Conservation (phyloP, 2,888 invertebrate species). For the Dicranocentrus wangi region DNA sequence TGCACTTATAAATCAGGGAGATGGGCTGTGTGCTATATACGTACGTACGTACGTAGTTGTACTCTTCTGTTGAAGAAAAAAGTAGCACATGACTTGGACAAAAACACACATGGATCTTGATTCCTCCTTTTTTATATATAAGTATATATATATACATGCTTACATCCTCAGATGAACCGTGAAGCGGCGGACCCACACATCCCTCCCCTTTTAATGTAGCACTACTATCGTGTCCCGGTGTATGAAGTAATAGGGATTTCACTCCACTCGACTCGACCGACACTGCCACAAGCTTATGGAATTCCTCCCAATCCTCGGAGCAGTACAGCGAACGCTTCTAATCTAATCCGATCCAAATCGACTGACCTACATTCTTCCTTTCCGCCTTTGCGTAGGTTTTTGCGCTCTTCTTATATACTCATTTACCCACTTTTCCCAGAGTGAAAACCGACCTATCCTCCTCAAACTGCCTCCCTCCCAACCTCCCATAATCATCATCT, state of each 20-base stretch:
- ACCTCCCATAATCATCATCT: background rate
- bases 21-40: background rate
- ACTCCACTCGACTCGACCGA: background rate
- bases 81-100: background rate
- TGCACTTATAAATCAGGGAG: background rate
- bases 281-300: constrained; percentile 61
- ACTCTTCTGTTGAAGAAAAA: background rate
- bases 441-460: constrained; percentile 53
- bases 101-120: background rate
- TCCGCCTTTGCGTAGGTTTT: constrained; percentile 66
- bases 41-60: background rate
- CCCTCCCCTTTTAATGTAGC: background rate
- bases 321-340: constrained; percentile 52
- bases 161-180: constrained; percentile 40
- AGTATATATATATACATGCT: background rate
- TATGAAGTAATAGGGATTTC: background rate
- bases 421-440: constrained; percentile 35
- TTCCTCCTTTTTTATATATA: background rate
- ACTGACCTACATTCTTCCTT: constrained; percentile 67
- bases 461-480: constrained; percentile 30
- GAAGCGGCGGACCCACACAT: constrained; percentile 9
- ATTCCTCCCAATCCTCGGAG: constrained; percentile 63
- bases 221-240: background rate
- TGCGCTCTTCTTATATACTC: constrained; percentile 19
- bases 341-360: constrained; percentile 67